phyloP scores from a whole-genome alignment of 2,797 vertebrate genomes.

The Sebastes oblongus region DNA sequence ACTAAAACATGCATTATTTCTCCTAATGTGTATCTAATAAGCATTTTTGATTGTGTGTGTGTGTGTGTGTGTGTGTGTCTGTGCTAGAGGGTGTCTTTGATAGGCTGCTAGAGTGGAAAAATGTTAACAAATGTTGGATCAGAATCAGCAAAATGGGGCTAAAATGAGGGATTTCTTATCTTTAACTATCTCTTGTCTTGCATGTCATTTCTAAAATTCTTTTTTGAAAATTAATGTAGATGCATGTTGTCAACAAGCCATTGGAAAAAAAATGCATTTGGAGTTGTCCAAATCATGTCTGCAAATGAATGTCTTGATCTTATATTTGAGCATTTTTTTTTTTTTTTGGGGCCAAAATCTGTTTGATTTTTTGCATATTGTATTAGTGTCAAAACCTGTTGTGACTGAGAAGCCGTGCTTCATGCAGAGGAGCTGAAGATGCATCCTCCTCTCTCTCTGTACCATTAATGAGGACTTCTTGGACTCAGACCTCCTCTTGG shows the following conservation, averaged over 20 bases:
- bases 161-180: not conserved
- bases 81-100: not conserved
- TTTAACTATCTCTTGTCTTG: not conserved
- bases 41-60: not conserved
- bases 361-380: not conserved
- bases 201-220: not conserved
- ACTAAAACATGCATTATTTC: not conserved
- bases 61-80: not conserved
- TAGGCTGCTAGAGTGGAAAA: not conserved
- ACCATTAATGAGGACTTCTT: constrained; percentile 35
- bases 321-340: not conserved
- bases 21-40: not conserved
- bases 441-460: not conserved
- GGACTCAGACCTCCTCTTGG: constrained; percentile 30
- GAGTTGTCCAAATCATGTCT: not conserved
- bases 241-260: not conserved
- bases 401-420: constrained; percentile 6
- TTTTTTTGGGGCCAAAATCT: too few species aligned
- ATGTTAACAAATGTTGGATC: not conserved
- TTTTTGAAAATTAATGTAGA: not conserved
- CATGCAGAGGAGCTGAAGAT: constrained; percentile 26
- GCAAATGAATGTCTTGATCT: not conserved
- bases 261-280: not conserved
- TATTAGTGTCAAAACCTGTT: constrained; percentile 32
- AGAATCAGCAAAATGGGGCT: too few species aligned